Base-by-base conservation (phyloP, 2,797 vertebrate species). In the Myioborus melanocephalus region DNA sequence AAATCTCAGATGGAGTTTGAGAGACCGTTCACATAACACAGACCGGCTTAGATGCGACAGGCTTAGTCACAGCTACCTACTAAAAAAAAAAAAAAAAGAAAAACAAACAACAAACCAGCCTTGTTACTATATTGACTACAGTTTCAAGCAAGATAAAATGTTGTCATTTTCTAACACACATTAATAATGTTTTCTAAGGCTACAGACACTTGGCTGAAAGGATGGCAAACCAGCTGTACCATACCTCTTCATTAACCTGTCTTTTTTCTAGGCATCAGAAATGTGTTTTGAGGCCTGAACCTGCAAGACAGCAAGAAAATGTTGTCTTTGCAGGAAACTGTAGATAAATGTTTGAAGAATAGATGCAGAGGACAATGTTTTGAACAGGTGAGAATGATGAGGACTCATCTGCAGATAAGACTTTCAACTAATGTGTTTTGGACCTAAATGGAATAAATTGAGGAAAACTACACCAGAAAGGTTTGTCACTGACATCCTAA, bases 91-190 rank as follows among this genome's bases (percentile, higher is more conserved):
- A 46, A 6, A 10, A 44, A 12, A 44, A 43, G 21, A 30, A 28
- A 73, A 81, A 65, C n/a, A 84, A 80, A 49, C 34, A 68, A 50
- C 9, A 71, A 91, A 44, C 12, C 26, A 78, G 16, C 16, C 49
- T 34, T 81, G 23, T 44, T 86, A 73, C 64, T 78, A 9, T 41
- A 84, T 41, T 8, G 24, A 92, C 82, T 87, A 60, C 37, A 68
- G 32, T 83, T 90, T 95, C 66, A 87, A 95, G 60, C 32, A 89
- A 90, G 90, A 95, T 68, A 87, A 87, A 91, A 95, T 39, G 47
- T 43, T 91, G 76, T 73, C 44, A 70, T 94, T 91, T 88, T 72
- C 77, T 88, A 44, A 34, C 60, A 84, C 53, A 63, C 39, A 77
- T 82, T 81, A 81, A 81, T 72, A 72, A 90, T 19, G 28, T 59